phyloP scores from a whole-genome alignment of 2,888 invertebrate species.

The Tortricodes alternella region DNA sequence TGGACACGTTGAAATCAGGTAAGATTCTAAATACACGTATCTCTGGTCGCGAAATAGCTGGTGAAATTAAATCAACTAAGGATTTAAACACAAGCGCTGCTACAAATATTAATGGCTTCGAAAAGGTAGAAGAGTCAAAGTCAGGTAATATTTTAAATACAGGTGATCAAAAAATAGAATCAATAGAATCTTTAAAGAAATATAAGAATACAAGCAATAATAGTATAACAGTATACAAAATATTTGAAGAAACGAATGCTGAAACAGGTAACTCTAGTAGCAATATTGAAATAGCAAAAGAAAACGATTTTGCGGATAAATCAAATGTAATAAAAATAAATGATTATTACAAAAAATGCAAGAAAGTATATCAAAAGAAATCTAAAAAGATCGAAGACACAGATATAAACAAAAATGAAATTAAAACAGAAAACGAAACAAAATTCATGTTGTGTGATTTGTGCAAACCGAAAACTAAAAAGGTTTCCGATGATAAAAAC shows the following conservation, averaged over 20 bases:
- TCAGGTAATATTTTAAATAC: too few relatives aligned
- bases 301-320: neutral
- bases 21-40: too few relatives aligned
- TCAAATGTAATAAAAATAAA: conserved; percentile 4
- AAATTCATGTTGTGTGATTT: conserved; percentile 15
- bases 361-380: conserved; percentile 25
- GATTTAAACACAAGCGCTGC: too few relatives aligned
- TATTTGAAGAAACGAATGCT: neutral
- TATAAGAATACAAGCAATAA: neutral
- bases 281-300: neutral
- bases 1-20: too few relatives aligned
- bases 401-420: conserved; percentile 22
- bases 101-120: too few relatives aligned
- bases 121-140: too few relatives aligned
- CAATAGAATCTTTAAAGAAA: conserved; percentile 14
- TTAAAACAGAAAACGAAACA: conserved; percentile 14
- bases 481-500: conserved; percentile 39
- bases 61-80: too few relatives aligned
- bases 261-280: neutral
- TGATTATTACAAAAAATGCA: conserved; percentile 22
- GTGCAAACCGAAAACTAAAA: conserved; percentile 37
- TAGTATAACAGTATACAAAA: neutral
- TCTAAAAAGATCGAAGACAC: conserved; percentile 27
- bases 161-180: neutral
- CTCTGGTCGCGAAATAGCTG: too few relatives aligned